These are phyloP conservation scores for Pangasius djambal DNA, from an alignment of 2,797 vertebrate genomes.

Conservation along the genomic window DNA sequence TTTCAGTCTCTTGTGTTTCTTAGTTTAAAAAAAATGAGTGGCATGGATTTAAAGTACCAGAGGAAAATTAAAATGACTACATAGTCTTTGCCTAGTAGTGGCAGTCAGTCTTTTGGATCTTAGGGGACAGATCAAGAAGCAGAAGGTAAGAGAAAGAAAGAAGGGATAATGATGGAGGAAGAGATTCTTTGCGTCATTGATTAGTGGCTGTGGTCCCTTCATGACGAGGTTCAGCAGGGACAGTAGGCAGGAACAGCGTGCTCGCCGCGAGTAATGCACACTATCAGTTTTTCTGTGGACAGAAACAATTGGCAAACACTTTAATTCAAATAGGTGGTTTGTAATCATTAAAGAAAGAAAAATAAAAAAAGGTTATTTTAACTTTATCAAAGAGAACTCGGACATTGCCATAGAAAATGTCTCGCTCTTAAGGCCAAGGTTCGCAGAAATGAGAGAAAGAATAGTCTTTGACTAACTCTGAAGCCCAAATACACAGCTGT, in stretches of 20 bases:
- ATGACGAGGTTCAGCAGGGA: conserved; percentile 71
- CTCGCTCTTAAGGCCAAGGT: neutral
- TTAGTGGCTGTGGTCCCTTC: conserved; percentile 66
- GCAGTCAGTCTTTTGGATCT: conserved; percentile 45
- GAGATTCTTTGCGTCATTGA: conserved; percentile 57
- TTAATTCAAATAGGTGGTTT: neutral
- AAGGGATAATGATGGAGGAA: conserved; percentile 25
- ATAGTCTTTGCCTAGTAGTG: conserved; percentile 48
- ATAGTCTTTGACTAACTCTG: neutral
- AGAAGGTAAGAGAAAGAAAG: conserved; percentile 37
- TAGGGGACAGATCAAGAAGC: conserved; percentile 22
- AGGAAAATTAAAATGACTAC: conserved; percentile 26
- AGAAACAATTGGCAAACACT: conserved; percentile 43
- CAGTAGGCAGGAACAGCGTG: conserved; percentile 77
- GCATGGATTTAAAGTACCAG: conserved; percentile 29
- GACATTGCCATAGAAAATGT: neutral
- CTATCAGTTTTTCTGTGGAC: conserved; percentile 79
- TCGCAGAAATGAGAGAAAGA: neutral
- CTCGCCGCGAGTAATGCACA: conserved; percentile 78
- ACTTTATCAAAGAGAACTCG: neutral
- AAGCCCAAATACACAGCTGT: neutral
- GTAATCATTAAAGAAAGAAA: neutral
- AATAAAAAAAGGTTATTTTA: no score
- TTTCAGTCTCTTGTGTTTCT: conserved; percentile 29
- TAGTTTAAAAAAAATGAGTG: conserved; percentile 7